Conservation (phyloP, 2,797 vertebrate genomes). For the Anguilla pacifica region DNA sequence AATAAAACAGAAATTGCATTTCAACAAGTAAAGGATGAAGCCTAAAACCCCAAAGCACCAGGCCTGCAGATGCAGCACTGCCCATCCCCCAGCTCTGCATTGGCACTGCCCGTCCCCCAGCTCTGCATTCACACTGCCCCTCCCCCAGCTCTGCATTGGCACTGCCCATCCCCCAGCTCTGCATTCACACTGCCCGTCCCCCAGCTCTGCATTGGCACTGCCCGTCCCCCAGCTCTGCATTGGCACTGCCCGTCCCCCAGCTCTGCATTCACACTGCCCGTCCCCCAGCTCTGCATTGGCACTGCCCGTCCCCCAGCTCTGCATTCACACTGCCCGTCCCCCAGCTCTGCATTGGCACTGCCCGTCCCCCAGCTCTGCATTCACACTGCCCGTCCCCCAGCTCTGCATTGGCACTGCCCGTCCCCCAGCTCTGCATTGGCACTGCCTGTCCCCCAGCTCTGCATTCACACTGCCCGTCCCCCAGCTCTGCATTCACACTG, state of each 20-base stretch:
- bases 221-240: not conserved
- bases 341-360: not conserved
- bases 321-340: not conserved
- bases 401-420: not conserved
- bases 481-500: not conserved
- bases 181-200: not conserved
- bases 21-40: not conserved
- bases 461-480: not conserved
- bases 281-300: not conserved
- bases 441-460: no score
- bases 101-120: not conserved
- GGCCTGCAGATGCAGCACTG: not conserved
- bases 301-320: no score
- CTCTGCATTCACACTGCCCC: not conserved
- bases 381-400: not conserved
- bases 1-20: not conserved
- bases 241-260: no score
- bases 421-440: not conserved
- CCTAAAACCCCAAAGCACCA: not conserved
- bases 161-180: not conserved
- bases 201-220: not conserved
- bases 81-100: not conserved
- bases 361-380: no score
- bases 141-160: not conserved
- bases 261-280: no score